Evolutionary conservation across 2,113 vertebrate species (phyloP), one percentile per base, ranked within the genome.

Genomic region (Prietella phreatophila): DNA sequence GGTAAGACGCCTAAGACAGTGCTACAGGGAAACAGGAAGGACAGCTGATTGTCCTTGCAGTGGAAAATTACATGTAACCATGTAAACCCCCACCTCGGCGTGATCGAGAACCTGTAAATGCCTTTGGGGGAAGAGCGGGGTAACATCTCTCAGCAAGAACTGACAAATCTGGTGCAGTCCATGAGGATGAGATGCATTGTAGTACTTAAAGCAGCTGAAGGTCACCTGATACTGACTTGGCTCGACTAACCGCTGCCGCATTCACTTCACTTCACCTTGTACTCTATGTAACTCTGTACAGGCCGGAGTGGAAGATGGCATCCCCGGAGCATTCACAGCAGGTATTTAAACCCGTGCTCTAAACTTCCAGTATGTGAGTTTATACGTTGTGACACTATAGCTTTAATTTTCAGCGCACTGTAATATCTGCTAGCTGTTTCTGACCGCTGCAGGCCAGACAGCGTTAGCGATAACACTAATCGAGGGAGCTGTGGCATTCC

Each of bases 271-370:
- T 87, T 91, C 42, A 85, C 85, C 83, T 55, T 61, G 39, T 19
- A 61, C 56, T 76, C 67, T 56, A 55, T 61, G 53, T 55, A 55
- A n/a, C 60, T 79, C 60, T 79, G 78, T 60, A 78, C 83, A 47
- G 82, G 88, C 30, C 58, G 79, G 0, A 82, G 56, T 60, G 82
- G 94, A 92, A 94, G 92, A 96, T 96, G 95, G 94, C 95, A 86
- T 95, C 95, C 86, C 92, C 93, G 88, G 95, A 95, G 1, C 94
- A 93, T 86, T 61, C 93, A 90, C 94, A 94, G 13, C 91, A 95
- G 95, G 95, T 96, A 91, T 50, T 58, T 84, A 55, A 81, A 69
- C 67, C 7, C 30, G 27, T 76, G 19, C 22, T 33, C 20, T 17
- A 3, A 78, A 27, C n/a, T 61, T 55, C 39, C 33, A 82, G 42